Evolutionary conservation across 2,888 invertebrate genomes (phyloP), one percentile per base, ranked within the genome.

Genomic region (Nomada fabriciana): DNA sequence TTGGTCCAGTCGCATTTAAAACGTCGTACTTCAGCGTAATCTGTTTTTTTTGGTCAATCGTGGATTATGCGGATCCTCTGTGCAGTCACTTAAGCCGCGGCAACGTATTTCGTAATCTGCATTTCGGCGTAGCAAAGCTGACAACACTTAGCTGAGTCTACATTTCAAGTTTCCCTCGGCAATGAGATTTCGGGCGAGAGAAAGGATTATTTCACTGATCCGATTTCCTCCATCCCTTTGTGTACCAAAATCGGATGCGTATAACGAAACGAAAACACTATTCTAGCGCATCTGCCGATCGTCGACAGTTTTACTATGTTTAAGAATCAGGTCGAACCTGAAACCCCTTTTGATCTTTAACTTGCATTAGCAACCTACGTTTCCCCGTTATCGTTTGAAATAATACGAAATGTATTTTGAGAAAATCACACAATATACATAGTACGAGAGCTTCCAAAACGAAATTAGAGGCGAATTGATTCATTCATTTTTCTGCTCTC

Each of bases 191-290:
- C 20, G 10, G 9, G 43, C 36, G 23, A 43, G 57, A 55, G 64
- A 74, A 83, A 67, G 83, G 83, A 82, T 83, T 83, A 83, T 65
- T 52, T 71, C 65, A 52, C 25, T 82, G 77, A 83, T 83, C 83
- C 83, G 83, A 83, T 82, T 83, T 71, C 13, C 70, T 52, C 20
- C 18, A 59, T 82, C 59, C 83, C 55, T 73, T 67, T 82, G 76
- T 82, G 18, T 4, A 42, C 3, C 42, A 18, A 52, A 42, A 36
- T 50, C 47, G 29, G 65, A 73, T 82, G 53, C 74, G 65, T 61
- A 60, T 47, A 57, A 70, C 60, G 59, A 36, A 23, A 47, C 20
- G 69, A 55, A 74, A 77, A 65, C 20, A 70, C 59, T 61, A 69
- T 77, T 67, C 43, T 47, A 23, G 13, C 2, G 52, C 83, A 77